Conservation (phyloP, 2,113 vertebrate species). For the Clarias macrocephalus region DNA sequence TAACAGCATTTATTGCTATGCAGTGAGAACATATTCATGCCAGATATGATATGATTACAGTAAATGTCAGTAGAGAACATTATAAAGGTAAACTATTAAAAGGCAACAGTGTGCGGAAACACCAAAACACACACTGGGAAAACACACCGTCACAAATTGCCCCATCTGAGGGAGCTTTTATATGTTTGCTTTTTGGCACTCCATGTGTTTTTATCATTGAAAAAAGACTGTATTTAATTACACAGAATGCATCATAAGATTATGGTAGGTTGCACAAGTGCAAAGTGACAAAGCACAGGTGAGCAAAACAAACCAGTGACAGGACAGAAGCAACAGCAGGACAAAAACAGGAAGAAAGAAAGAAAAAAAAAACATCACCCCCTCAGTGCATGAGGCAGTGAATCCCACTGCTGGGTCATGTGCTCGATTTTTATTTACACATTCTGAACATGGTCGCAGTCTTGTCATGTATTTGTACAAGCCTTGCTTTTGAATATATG, state of each 20-base stretch:
- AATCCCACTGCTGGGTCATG: neutral
- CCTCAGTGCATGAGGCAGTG: neutral
- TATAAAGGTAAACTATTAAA: conserved; percentile 17
- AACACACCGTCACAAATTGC: neutral
- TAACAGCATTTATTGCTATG: conserved; percentile 60
- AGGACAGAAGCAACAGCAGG: neutral
- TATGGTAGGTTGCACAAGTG: neutral
- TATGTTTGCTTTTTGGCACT: neutral
- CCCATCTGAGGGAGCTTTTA: neutral
- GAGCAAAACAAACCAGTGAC: neutral
- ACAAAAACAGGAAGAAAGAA: neutral
- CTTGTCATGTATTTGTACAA: neutral
- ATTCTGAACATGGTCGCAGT: neutral
- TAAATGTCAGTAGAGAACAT: conserved; percentile 8
- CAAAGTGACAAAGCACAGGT: neutral
- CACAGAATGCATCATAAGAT: neutral
- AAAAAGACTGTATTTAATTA: neutral
- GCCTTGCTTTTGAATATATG: neutral
- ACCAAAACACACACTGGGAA: neutral
- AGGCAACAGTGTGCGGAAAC: neutral
- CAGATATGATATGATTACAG: neutral
- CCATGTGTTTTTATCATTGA: neutral
- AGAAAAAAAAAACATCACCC: neutral
- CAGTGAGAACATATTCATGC: conserved; percentile 44
- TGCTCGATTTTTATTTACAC: neutral